Evolutionary conservation across 1,140 invertebrate species (phyloP), one percentile per base, ranked within the genome.

Genomic region (Lasioglossum baleicum): DNA sequence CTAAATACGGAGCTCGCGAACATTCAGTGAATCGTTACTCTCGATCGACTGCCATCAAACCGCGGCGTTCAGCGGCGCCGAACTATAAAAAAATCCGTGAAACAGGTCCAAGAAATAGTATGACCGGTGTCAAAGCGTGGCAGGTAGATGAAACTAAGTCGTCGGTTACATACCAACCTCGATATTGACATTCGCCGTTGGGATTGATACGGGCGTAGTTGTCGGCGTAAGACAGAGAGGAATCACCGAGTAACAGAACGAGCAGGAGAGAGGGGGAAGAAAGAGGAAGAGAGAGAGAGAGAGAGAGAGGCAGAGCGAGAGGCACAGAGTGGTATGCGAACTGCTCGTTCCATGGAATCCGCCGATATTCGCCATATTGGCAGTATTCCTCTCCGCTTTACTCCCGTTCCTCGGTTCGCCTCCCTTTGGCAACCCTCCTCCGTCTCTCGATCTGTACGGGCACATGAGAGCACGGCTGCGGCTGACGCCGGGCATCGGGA

Each of bases 401-500:
- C 51, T 60, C 61, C 68, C 83, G 56, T 81, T 75, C 75, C 72
- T 83, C 80, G 58, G 65, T 85, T 82, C 84, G 71, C 64, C 83
- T 80, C 84, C 80, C 84, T 86, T 83, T 78, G 66, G 51, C 70
- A 64, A 70, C 72, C 74, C 76, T 63, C 56, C 26, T 63, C 58
- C 72, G 58, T 77, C 72, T 80, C 80, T 71, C 83, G 72, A 69
- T 80, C 75, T 67, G 60, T 75, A 67, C 48, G 51, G 64, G 70
- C 64, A 78, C 58, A 88, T 68, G 71, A 65, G 61, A 82, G 74
- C 63, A 80, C 75, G 81, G 75, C 77, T 88, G 86, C 60, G 73
- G 83, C 81, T 88, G 90, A 90, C 84, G 86, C 86, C 64, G 78
- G 81, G 83, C 83, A 86, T 78, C 71, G 88, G 64, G 66, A 66